A percentile compares a stretch with the other conserved stretches of the same genome.
These are phyloP conservation scores for Scaptomyza cyrtandrae DNA, from an alignment of 2,888 invertebrate species.

Conservation along the genomic window DNA sequence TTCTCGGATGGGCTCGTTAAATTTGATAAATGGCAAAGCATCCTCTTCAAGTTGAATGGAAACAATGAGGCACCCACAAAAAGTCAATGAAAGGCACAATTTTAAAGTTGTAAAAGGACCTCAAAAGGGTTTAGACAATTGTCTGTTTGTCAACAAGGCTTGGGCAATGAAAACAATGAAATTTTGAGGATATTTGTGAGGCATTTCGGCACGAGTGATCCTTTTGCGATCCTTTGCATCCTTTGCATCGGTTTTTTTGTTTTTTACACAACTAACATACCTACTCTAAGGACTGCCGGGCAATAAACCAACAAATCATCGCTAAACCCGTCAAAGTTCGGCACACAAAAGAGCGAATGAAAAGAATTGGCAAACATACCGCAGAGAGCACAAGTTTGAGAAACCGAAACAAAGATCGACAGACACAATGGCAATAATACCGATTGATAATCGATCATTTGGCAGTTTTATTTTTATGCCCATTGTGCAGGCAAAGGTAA, in stretches of 20 bases:
- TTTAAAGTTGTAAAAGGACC: slow-evolving; percentile 34
- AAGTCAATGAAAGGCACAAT: slow-evolving; percentile 45
- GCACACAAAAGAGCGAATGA: slow-evolving; percentile 36
- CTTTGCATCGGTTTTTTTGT: slow-evolving; percentile 17
- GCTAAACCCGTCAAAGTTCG: slow-evolving; percentile 57
- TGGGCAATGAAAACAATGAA: slow-evolving; percentile 34
- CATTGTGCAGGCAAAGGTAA: slow-evolving; percentile 50
- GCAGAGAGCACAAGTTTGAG: slow-evolving; percentile 50
- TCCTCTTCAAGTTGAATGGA: slow-evolving; percentile 28
- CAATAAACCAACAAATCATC: slow-evolving; percentile 79
- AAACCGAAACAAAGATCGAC: slow-evolving; percentile 28
- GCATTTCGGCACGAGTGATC: slow-evolving; percentile 58
- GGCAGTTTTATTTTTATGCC: slow-evolving; percentile 54
- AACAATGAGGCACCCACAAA: slow-evolving; percentile 59
- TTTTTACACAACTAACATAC: slow-evolving; percentile 37
- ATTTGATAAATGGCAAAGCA: slow-evolving; percentile 39
- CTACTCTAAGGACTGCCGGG: slow-evolving; percentile 43
- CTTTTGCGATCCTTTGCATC: slow-evolving; percentile 6
- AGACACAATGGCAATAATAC: slow-evolving; percentile 42
- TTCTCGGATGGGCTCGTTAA: slow-evolving; percentile 54
- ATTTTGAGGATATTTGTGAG: slow-evolving; percentile 48
- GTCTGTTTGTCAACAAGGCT: slow-evolving; percentile 34
- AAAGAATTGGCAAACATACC: slow-evolving; percentile 71
- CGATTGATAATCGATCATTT: slow-evolving; percentile 74
- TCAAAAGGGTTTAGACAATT: slow-evolving; percentile 49